Percentiles rank a stretch among this genome's conserved stretches.
These are phyloP conservation scores for Xerus rutilus DNA, from an alignment of 2,797 vertebrate species.

Conservation along the genomic window DNA sequence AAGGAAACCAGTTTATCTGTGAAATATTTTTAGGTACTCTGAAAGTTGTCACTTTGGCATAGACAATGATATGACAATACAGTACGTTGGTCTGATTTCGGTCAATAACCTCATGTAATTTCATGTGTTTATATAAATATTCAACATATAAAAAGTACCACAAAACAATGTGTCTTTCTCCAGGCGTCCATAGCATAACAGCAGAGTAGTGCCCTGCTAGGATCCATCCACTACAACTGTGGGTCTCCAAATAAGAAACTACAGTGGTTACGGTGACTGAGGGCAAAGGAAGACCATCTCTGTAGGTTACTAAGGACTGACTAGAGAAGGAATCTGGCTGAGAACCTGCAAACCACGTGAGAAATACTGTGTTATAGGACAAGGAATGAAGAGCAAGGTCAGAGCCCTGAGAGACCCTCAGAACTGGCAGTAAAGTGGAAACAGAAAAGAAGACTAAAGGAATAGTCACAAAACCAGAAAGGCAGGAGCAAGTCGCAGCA, in stretches of 20 bases:
- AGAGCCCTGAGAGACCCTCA: background rate
- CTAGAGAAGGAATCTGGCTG: background rate
- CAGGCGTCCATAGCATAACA: background rate
- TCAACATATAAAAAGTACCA: background rate
- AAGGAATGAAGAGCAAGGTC: background rate
- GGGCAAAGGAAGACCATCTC: background rate
- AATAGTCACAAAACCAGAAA: background rate
- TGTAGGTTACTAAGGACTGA: background rate
- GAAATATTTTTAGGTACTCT: background rate
- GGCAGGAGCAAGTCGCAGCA: background rate
- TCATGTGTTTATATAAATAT: background rate
- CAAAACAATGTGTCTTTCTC: background rate
- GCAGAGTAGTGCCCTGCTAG: background rate
- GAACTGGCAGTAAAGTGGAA: background rate
- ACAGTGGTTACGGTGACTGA: no score
- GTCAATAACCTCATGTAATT: background rate
- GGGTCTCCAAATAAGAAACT: background rate
- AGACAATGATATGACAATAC: background rate
- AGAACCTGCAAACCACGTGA: background rate
- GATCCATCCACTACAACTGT: background rate
- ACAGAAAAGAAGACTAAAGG: background rate
- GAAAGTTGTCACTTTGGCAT: conserved; percentile 11
- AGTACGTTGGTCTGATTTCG: background rate
- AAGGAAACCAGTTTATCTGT: background rate
- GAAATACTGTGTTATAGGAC: background rate